Base-by-base conservation (phyloP, 2,888 invertebrate genomes). In the Osmoderma eremita region DNA sequence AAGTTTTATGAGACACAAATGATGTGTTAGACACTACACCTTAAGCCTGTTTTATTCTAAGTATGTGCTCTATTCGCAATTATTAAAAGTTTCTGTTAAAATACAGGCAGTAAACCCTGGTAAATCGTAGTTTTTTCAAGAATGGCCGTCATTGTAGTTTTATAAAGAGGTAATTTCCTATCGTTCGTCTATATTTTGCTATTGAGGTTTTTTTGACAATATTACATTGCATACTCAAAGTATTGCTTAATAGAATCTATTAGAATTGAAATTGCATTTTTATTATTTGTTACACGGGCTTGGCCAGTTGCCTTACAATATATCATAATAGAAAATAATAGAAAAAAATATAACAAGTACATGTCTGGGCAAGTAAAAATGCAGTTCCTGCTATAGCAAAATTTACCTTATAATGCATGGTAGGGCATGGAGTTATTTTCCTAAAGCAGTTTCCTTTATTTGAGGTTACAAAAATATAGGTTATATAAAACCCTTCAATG, bases 101-200 rank as follows among this genome's bases (percentile, higher is more conserved):
- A 68, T 38, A 54, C 38, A 18, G 30, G 45, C 61, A 65, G 53
- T 58, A 58, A 75, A 73, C 72, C 69, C 51, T 67, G 72, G 70
- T 72, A 70, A 75, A 73, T 73, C 70, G 61, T 67, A 72, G 71
- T 73, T 70, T 70, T 73, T 72, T 67, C 30, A 69, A 75, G 72
- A 73, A 76, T 76, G 76, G 74, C 72, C 69, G 70, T 74, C 70
- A 71, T 69, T 74, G 73, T 71, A 53, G 56, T 72, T 71, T 74
- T 68, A 24, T 75, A 67, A 75, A 71, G 70, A 74, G 76, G 74
- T 75, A 70, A 64, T 53, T 62, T 56, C 18, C 39, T 39, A 24
- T 39, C 18, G 39, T 41, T 30, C 36, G 10, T 38, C 39, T 18
- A 39, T 39, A 39, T 20, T 63, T 42, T 38, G n/a, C 17, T 54